Conservation (phyloP, 2,888 invertebrate species). For the Atrina japonica region DNA sequence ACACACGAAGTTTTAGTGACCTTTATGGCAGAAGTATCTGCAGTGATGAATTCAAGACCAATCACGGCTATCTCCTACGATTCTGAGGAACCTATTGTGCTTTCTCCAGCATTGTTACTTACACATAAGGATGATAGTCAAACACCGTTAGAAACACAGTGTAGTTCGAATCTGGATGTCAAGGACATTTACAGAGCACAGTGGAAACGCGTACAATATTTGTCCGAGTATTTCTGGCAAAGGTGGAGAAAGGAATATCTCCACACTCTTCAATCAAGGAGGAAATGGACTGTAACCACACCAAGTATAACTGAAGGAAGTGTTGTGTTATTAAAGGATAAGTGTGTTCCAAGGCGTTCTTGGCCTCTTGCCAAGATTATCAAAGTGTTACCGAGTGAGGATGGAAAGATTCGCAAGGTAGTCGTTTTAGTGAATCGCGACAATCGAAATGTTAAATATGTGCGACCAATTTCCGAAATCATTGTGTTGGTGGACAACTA, state of each 20-base stretch:
- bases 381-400: constrained; percentile 21
- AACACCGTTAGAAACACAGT: neutral
- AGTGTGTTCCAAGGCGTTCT: constrained; percentile 13
- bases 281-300: constrained; percentile 31
- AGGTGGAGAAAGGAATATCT: constrained; percentile 39
- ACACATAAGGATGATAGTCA: constrained; percentile 37
- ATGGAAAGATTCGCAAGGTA: constrained; percentile 28
- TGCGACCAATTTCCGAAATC: constrained; percentile 25
- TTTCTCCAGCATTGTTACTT: constrained; percentile 35
- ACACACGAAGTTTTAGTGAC: constrained; percentile 34
- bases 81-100: constrained; percentile 27
- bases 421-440: constrained; percentile 5
- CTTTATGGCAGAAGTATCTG: constrained; percentile 27
- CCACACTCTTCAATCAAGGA: constrained; percentile 31
- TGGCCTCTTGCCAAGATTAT: constrained; percentile 35
- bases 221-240: constrained; percentile 45
- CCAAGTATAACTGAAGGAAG: constrained; percentile 29
- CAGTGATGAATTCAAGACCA: constrained; percentile 33
- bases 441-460: constrained; percentile 13
- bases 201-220: constrained; percentile 43
- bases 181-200: constrained; percentile 44
- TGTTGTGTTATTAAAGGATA: constrained; percentile 37
- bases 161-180: constrained; percentile 2
- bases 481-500: constrained; percentile 14
- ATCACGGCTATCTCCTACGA: constrained; percentile 19